phyloP scores from a whole-genome alignment of 2,797 vertebrate genomes.

The Helostoma temminkii region DNA sequence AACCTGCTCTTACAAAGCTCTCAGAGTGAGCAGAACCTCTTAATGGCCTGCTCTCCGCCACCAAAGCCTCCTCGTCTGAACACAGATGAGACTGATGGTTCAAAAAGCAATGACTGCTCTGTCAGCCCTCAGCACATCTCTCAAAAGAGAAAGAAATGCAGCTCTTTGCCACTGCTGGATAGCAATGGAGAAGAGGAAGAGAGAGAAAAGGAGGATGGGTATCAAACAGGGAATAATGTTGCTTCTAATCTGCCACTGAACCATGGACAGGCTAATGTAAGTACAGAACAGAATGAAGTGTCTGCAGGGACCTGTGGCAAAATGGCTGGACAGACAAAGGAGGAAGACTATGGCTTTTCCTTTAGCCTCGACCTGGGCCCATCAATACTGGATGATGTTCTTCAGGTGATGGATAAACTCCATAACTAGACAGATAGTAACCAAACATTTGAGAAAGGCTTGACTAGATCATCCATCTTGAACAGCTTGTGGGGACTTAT shows the following conservation, averaged over 20 bases:
- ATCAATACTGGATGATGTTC: conserved; percentile 93
- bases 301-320: conserved; percentile 63
- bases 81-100: conserved; percentile 81
- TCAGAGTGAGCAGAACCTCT: conserved; percentile 89
- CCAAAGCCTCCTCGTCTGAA: conserved; percentile 95
- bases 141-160: conserved; percentile 82
- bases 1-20: conserved; percentile 84
- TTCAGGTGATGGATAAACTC: conserved; percentile 91
- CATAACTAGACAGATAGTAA: conserved; percentile 58
- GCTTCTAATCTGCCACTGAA: conserved; percentile 38
- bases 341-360: conserved; percentile 84
- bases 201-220: conserved; percentile 43
- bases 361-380: conserved; percentile 94
- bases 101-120: conserved; percentile 70
- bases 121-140: conserved; percentile 37
- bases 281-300: conserved; percentile 72
- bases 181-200: conserved; percentile 65
- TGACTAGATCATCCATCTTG: background rate
- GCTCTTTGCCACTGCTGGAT: conserved; percentile 80
- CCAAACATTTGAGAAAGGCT: background rate
- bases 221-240: conserved; percentile 31
- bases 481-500: background rate
- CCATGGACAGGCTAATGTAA: conserved; percentile 65
- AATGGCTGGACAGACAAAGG: conserved; percentile 62
- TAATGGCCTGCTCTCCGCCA: conserved; percentile 87